Evolutionary conservation across 1,140 invertebrate genomes (phyloP), one percentile per base, ranked within the genome.

Genomic region (Hestina assimilis): DNA sequence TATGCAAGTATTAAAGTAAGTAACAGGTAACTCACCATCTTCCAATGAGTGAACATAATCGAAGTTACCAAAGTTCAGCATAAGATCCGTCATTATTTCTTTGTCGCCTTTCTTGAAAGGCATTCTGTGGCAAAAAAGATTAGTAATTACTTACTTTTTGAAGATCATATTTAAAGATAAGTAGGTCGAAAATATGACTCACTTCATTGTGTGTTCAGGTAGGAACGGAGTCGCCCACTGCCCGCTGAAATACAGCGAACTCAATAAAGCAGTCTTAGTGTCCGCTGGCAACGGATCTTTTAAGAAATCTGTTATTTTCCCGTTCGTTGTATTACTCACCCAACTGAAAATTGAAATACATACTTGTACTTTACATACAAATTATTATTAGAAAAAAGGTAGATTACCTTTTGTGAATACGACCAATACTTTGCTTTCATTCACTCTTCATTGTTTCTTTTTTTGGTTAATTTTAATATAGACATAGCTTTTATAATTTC

Each of bases 201-300:
- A 93, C 92, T 85, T 87, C 57, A 70, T 87, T 0, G 95, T 96
- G 8, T 71, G 62, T 19, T 87, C 82, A 0, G 83, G 69, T 14
- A 91, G 62, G 69, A 96, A 96, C 14, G 92, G 91, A n/a, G 89
- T 79, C 42, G 92, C 83, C 95, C 95, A 96, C 45, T 92, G 91
- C 3, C 93, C 94, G 63, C 92, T 94, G 61, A 96, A 96, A 63
- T 96, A 95, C 1, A 96, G 83, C 0, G 94, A 94, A 66, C 93
- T 95, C 5, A 93, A 87, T 19, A 96, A 83, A 14, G 94, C 90
- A 4, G 94, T 81, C 42, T 85, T 91, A 0, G 94, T 95, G 0
- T 68, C 43, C 0, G 81, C 59, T 11, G 88, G 75, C 1, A 91
- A 92, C 1, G 77, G 57, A 1, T 90, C 69, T 9, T 75, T 69